These are phyloP conservation scores for Heliconius himera DNA, from an alignment of 1,140 invertebrate genomes.

Conservation along the genomic window DNA sequence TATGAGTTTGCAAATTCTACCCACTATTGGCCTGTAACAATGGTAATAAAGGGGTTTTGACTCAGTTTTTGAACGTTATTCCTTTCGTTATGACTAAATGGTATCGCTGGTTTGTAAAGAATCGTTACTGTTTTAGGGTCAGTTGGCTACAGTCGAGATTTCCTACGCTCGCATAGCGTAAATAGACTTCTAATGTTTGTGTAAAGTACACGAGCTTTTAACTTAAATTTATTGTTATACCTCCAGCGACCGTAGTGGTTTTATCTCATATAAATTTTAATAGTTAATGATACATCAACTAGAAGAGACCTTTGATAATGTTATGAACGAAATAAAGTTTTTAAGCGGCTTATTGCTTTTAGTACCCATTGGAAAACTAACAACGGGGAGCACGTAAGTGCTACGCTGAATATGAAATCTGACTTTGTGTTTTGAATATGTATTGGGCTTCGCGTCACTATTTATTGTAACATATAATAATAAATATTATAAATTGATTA, in stretches of 20 bases:
- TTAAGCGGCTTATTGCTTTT: constrained; percentile 31
- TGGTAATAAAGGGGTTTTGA: constrained; percentile 24
- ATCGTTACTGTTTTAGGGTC: constrained; percentile 2
- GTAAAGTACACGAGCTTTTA: not conserved
- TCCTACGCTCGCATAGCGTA: not conserved
- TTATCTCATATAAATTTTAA: not conserved
- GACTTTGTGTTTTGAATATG: not conserved
- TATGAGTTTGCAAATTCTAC: constrained; percentile 38
- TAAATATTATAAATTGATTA: not conserved
- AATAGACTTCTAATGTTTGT: not conserved
- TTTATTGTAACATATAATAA: not conserved
- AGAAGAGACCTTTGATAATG: not conserved
- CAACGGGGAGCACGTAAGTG: not conserved
- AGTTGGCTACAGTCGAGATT: not conserved
- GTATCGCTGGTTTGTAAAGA: constrained; percentile 14
- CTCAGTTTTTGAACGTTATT: constrained; percentile 12
- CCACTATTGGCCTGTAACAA: constrained; percentile 24
- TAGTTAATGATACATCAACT: not conserved
- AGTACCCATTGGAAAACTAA: constrained; percentile 9
- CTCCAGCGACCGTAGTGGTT: too few relatives aligned
- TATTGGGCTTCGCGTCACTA: not conserved
- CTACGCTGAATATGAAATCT: not conserved
- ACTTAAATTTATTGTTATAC: too few relatives aligned
- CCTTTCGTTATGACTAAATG: constrained; percentile 19
- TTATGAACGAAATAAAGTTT: constrained; percentile 13